Base-by-base conservation (phyloP, 2,797 vertebrate genomes). In the Acropternis orthonyx region DNA sequence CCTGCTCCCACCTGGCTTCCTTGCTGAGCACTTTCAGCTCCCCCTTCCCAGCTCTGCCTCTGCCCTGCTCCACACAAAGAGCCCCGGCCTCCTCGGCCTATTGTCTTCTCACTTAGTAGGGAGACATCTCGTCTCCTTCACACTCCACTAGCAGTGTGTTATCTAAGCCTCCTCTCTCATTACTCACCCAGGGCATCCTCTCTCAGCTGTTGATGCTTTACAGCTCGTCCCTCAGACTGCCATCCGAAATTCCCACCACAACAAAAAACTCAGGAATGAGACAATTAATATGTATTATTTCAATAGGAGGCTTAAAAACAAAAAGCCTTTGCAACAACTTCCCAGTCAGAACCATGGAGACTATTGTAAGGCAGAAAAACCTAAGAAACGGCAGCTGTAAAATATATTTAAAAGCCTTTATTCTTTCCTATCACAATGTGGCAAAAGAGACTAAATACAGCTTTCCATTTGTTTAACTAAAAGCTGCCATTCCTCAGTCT, bases 381-480 rank as follows among this genome's bases (percentile, higher is more conserved):
- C 81, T 97, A 96, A 90, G 75, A 96, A 96, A 97, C 36, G 7
- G 95, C 91, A 97, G 93, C 88, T 95, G 89, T 96, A 95, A 97
- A 95, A 89, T 93, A 93, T 80, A 92, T 93, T 96, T 94, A 15
- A 94, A 97, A 90, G 65, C 91, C 91, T 98, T 98, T 96, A 97
- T 97, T 97, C 97, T 95, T 96, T 92, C 89, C 94, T 95, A 97
- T 97, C 92, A 97, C 96, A 97, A 93, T 97, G 96, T 94, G 96
- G 97, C 96, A 97, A 95, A 97, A 96, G 86, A 96, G 63, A 92
- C 96, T 97, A 97, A 98, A 95, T 95, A 96, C 96, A 96, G 97
- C 93, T 97, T 97, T 97, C 95, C 95, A 65, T 97, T 97, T 97
- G 96, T 98, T 98, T 98, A 97, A 96, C 94, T 96, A 93, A 96